phyloP scores from a whole-genome alignment of 2,797 vertebrate genomes.

The Gymnothorax javanicus region DNA sequence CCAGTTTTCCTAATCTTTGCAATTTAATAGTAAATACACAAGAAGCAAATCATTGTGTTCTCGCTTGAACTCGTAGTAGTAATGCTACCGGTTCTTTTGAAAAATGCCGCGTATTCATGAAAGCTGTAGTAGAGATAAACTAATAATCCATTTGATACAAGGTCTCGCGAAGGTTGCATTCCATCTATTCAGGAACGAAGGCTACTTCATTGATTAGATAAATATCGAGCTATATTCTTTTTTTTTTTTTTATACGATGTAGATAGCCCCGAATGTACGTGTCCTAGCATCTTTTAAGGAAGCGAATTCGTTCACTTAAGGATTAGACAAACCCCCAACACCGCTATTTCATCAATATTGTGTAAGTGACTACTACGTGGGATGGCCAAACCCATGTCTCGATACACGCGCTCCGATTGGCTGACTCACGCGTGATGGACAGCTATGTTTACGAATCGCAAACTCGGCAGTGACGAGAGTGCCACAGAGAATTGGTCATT shows the following conservation, averaged over 20 bases:
- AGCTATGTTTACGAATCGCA: not conserved
- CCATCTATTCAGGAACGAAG: not conserved
- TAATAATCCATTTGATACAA: too few relatives aligned
- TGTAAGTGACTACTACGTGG: constrained; percentile 42
- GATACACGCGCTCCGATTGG: not conserved
- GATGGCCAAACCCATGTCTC: constrained; percentile 44
- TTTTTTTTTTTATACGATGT: too few relatives aligned
- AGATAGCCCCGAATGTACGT: not conserved
- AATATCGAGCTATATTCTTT: not conserved
- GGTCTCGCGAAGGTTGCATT: too few relatives aligned
- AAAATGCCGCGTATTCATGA: not conserved
- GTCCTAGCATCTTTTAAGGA: not conserved
- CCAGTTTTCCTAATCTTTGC: not conserved
- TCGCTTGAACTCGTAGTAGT: not conserved
- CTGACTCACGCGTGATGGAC: not conserved
- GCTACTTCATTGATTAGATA: not conserved
- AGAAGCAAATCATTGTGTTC: not conserved
- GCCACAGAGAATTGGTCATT: not conserved
- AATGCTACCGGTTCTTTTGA: not conserved
- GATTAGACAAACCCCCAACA: not conserved
- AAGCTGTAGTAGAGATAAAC: too few relatives aligned
- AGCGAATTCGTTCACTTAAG: not conserved
- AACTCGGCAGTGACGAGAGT: not conserved
- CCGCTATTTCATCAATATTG: not conserved
- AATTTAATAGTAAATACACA: not conserved